Base-by-base conservation (phyloP, 2,797 vertebrate genomes). In the Nyctalus aviator region DNA sequence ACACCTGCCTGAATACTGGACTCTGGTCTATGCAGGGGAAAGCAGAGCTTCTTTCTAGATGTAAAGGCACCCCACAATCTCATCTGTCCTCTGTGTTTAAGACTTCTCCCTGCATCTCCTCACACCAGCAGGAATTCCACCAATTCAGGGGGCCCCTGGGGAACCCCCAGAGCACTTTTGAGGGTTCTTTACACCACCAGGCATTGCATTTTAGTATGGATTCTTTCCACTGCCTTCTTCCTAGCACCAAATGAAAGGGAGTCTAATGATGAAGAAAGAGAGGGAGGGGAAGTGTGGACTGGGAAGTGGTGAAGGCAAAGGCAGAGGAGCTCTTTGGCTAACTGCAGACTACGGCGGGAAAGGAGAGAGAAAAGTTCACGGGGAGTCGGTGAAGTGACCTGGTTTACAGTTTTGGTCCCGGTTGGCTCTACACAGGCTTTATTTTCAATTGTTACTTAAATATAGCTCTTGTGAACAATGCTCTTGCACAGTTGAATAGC, bases 221-320 rank as follows among this genome's bases (percentile, higher is more conserved):
- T 76, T 81, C 71, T 87, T 46, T 92, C 64, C 83, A 91, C 44
- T 14, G 20, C n/a, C 44, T 84, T 84, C n/a, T 84, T 86, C 57
- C 57, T 64, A 27, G 66, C 18, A 77, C 59, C 50, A 53, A 46
- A 84, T 35, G 5, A 66, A 66, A 79, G 37, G 23, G 50, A 84
- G 50, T 72, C 75, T 69, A 20, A 18, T 82, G 48, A 73, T 37
- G 53, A 94, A 32, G 44, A 75, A 69, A 20, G 21, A 88, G 12
- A 85, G 27, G 53, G 59, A 71, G 27, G 20, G 82, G 37, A 73
- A 71, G 27, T 25, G 15, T 20, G 44, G 11, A 64, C 7, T 44
- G 55, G 18, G 25, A 6, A 3, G 14, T 27, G 41, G 2, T 64
- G 21, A 15, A 30, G 20, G 1, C 3, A 82, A 53, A 95, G 66